phyloP scores from a whole-genome alignment of 2,888 invertebrate genomes.

The Coleophora deauratella region DNA sequence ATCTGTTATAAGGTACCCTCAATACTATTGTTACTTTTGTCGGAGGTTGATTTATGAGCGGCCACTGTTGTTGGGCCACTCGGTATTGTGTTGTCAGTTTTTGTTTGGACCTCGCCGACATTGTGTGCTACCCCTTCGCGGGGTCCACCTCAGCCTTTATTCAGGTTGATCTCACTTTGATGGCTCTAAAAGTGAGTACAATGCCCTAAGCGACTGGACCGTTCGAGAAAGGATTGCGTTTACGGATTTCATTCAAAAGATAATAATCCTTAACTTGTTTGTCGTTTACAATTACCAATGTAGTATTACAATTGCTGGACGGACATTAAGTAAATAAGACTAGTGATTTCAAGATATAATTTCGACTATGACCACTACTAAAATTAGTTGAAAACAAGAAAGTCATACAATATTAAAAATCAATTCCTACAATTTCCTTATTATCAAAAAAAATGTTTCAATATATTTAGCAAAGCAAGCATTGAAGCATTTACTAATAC shows the following conservation, averaged over 20 bases:
- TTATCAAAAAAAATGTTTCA: too few species aligned
- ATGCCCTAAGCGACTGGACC: constrained; percentile 42
- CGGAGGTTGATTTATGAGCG: constrained; percentile 72
- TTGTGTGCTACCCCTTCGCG: constrained; percentile 65
- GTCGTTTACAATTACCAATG: background rate
- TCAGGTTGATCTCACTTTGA: constrained; percentile 67
- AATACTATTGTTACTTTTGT: constrained; percentile 74
- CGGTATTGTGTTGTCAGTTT: constrained; percentile 71
- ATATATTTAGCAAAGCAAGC: too few species aligned
- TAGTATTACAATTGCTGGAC: background rate
- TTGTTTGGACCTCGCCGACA: constrained; percentile 70
- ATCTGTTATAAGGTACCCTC: constrained; percentile 75
- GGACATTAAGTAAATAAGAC: too few species aligned
- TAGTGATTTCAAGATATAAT: too few species aligned
- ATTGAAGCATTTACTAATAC: too few species aligned
- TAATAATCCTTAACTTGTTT: too few species aligned
- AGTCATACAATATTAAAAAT: too few species aligned
- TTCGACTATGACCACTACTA: too few species aligned
- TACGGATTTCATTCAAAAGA: constrained; percentile 12
- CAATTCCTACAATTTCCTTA: too few species aligned
- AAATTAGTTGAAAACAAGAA: too few species aligned
- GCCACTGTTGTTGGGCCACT: constrained; percentile 71
- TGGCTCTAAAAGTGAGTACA: constrained; percentile 56
- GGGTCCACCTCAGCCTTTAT: constrained; percentile 63
- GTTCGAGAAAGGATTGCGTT: constrained; percentile 21